Evolutionary conservation across 2,888 invertebrate species (phyloP).

Genomic region (Rutpela maculata): DNA sequence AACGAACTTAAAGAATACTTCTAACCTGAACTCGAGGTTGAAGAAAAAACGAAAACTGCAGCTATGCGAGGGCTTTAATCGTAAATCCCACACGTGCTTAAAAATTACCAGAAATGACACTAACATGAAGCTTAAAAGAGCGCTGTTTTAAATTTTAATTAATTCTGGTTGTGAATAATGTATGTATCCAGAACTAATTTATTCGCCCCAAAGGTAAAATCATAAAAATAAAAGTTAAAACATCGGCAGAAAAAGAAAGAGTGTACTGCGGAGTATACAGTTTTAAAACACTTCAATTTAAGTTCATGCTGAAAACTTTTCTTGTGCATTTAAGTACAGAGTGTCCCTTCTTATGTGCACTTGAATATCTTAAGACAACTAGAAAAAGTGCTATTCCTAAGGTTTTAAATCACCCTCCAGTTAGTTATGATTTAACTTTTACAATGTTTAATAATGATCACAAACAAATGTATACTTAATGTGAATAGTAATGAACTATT

Average conservation of each 20-base stretch:
- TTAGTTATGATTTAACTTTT: too few relatives aligned
- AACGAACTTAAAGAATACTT: constrained; percentile 34
- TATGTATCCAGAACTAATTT: constrained; percentile 31
- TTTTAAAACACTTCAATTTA: neutral
- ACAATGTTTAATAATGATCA: too few relatives aligned
- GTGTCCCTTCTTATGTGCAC: neutral
- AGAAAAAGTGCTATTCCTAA: too few relatives aligned
- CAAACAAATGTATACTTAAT: too few relatives aligned
- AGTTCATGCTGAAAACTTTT: neutral
- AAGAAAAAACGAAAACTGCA: constrained; percentile 33
- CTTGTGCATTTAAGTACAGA: neutral
- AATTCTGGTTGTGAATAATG: constrained; percentile 25
- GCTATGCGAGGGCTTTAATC: constrained; percentile 38
- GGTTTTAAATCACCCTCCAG: too few relatives aligned
- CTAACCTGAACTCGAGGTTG: constrained; percentile 28
- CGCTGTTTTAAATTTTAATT: constrained; percentile 37
- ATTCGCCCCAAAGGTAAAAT: constrained; percentile 17
- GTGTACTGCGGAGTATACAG: constrained; percentile 1
- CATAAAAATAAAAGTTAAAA: constrained; percentile 19
- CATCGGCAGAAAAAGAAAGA: constrained; percentile 10
- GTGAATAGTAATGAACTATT: too few relatives aligned
- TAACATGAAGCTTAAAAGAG: constrained; percentile 29
- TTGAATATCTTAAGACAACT: too few relatives aligned
- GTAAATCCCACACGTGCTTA: constrained; percentile 38
- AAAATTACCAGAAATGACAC: constrained; percentile 37